Evolutionary conservation across 1,140 invertebrate genomes (phyloP), one percentile per base, ranked within the genome.

Genomic region (Akabosia matsudoensis): DNA sequence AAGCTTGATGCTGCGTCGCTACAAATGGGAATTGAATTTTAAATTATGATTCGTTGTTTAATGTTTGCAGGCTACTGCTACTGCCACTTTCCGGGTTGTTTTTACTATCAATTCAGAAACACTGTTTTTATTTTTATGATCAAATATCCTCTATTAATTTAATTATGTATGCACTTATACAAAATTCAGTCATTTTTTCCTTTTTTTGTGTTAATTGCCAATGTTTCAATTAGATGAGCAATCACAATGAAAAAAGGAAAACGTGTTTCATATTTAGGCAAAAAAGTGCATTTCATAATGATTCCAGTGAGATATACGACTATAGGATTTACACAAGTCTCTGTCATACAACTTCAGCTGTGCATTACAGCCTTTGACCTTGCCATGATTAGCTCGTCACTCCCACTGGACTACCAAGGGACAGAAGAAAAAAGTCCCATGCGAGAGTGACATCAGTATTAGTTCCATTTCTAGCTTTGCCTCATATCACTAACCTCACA

Each of bases 301-400:
- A n/a, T 45, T 45, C 18, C 37, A 45, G 7, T 45, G 7, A 45
- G 18, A 10, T 18, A 45, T 45, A 45, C 37, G 37, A 45, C 7
- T 45, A 45, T 45, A 10, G 37, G 7, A 24, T 13, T 64, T 64
- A 22, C 24, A 64, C 56, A 64, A 10, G 24, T 13, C 56, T 4
- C 56, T 22, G n/a, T 24, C 56, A 22, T 28, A 10, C 56, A 14
- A 10, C 56, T 14, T 64, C 56, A 4, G 18, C 3, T 56, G 54
- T 56, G 54, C 54, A 45, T 45, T 56, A 56, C 54, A 24, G 54
- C 54, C 54, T 67, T 22, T 67, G 61, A 67, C 61, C 61, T 67
- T 67, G 61, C 28, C 61, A 67, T 67, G 61, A 67, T 67, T 67
- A 67, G 61, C 61, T 67, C 61, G 61, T 67, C 61, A 67, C 61